Conservation (phyloP, 2,888 invertebrate species). For the Drosophila testacea region DNA sequence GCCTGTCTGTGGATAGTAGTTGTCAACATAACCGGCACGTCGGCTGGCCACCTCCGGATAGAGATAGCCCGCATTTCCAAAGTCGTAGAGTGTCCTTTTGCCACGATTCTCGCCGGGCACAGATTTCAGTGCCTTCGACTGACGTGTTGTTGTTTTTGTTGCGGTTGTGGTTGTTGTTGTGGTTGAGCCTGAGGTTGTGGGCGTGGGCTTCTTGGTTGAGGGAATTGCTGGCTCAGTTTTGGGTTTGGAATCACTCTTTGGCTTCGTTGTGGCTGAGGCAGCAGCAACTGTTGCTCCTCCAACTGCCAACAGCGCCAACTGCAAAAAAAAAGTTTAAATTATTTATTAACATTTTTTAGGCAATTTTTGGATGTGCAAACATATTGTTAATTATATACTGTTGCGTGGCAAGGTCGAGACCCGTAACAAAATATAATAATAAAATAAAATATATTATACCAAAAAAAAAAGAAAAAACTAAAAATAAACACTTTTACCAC, state of each 20-base stretch:
- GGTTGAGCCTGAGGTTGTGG: conserved; percentile 7
- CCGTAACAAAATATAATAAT: conserved; percentile 18
- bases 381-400: conserved; percentile 54
- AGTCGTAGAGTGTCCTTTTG: conserved; percentile 83
- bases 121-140: conserved; percentile 59
- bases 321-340: conserved; percentile 40
- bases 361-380: conserved; percentile 6
- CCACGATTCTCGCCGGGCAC: conserved; percentile 80
- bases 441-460: conserved; percentile 14
- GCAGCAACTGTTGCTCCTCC: conserved; percentile 48
- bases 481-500: conserved; percentile 58
- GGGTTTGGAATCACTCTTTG: conserved; percentile 50
- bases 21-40: conserved; percentile 75
- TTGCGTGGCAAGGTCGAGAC: conserved; percentile 60
- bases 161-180: conserved; percentile 20
- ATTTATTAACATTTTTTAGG: conserved; percentile 3
- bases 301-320: conserved; percentile 77
- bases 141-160: conserved; percentile 52
- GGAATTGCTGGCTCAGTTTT: conserved; percentile 30
- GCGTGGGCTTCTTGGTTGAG: conserved; percentile 34
- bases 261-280: conserved; percentile 34
- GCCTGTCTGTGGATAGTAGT: conserved; percentile 77
- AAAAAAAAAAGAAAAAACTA: neutral
- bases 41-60: conserved; percentile 79
- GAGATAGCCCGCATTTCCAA: conserved; percentile 81